Conservation (phyloP, 2,113 vertebrate genomes). For the Delphinapterus leucas region DNA sequence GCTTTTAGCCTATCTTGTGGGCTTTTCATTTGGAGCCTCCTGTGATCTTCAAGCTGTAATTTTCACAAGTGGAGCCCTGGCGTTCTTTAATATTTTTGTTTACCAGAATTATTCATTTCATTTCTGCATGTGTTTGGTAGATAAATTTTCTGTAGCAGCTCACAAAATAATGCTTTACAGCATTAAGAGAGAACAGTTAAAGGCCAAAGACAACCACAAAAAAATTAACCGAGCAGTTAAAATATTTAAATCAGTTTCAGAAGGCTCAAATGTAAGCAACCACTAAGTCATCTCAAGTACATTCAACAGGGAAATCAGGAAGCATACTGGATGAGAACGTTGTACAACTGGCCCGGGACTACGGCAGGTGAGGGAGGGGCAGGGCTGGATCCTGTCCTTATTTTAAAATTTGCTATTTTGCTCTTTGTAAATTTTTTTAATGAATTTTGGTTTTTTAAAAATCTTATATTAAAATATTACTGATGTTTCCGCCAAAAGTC, state of each 20-base stretch:
- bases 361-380: neutral
- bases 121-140: neutral
- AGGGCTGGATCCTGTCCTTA: neutral
- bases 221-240: neutral
- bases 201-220: neutral
- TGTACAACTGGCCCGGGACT: neutral
- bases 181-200: neutral
- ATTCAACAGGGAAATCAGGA: neutral
- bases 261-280: neutral
- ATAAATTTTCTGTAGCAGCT: slow-evolving; percentile 20
- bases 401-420: neutral
- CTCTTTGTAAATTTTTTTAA: neutral
- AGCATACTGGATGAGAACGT: neutral
- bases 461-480: neutral
- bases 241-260: slow-evolving; percentile 25
- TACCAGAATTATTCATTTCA: slow-evolving; percentile 38
- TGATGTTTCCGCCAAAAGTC: neutral
- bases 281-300: neutral
- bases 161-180: slow-evolving; percentile 19
- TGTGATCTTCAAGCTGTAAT: slow-evolving; percentile 40
- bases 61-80: slow-evolving; percentile 48
- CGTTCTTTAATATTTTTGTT: slow-evolving; percentile 57
- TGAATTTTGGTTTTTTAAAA: neutral
- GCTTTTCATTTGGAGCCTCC: slow-evolving; percentile 48
- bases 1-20: slow-evolving; percentile 29